Base-by-base conservation (phyloP, 30 jellyfish, hydroid and myxozoan genomes). In the Hydractinia echinata region DNA sequence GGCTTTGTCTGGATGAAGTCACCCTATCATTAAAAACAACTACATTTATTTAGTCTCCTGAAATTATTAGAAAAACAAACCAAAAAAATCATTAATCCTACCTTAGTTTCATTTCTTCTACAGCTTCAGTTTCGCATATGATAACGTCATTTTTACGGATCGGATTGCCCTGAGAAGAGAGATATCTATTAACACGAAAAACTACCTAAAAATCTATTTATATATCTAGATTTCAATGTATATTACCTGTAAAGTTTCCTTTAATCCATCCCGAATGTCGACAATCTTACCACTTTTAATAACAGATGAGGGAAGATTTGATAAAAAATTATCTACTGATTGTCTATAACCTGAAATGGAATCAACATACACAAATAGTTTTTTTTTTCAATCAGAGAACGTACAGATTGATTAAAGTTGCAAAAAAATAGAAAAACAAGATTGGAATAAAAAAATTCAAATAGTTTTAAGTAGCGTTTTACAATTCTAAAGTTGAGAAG, bases 281-380 rank as follows among this genome's bases (percentile, higher is more conserved):
- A 91, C 87, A 66, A 91, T 60, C 68, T 64, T 76, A 16, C 97
- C 97, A 39, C 73, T 53, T 61, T 73, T 77, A 78, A 91, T 74
- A 2, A 82, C 94, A 2, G 88, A 76, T 10, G 95, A 60, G 21
- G 97, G 97, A 19, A 91, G 53, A 56, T 79, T 82, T 11, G 81
- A 81, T 44, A 91, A 85, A 60, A 85, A 86, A 50, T 82, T 94
- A 18, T 91, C 97, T 30, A 81, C 85, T 10, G 94, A 77, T 72
- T 82, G 88, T 72, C 81, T 84, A 18, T 60, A 52, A 44, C 89
- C 97, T 90, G 53, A 16, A 56, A 54, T 20, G 61, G 18, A 77
- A 55, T 53, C 62, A n/a, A 76, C 54, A 73, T 19, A 49, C 19
- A 76, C 54, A 8, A 11, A 20, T 48, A 21, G 60, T 85, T 15